These are phyloP conservation scores for Melanerpes aurifrons DNA, from an alignment of 2,113 vertebrate species.

Conservation along the genomic window DNA sequence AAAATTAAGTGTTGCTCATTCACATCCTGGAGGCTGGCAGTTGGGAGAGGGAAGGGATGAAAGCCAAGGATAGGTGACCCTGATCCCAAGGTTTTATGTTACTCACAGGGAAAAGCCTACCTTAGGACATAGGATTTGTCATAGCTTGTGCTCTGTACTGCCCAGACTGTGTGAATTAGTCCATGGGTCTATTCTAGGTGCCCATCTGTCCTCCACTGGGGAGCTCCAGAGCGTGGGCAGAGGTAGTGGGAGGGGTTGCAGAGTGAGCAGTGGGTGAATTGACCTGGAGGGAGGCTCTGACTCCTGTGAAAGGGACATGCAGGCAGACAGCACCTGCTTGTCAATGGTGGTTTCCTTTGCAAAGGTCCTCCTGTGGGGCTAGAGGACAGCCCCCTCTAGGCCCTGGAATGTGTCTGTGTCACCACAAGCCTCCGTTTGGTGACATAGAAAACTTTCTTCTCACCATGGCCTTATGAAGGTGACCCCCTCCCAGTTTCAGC, in stretches of 20 bases:
- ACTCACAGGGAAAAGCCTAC: not conserved
- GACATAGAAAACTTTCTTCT: not conserved
- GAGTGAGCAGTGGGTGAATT: not conserved
- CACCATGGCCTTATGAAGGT: not conserved
- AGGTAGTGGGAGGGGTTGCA: not conserved
- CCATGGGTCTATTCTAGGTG: rapidly evolving
- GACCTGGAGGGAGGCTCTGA: not conserved
- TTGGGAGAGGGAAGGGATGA: not conserved
- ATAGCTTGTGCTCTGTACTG: not conserved
- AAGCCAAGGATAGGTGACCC: not conserved
- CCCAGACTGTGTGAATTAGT: not conserved
- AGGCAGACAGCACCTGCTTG: not conserved
- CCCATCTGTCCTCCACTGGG: rapidly evolving
- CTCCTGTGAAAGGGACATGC: not conserved
- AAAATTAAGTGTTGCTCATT: rapidly evolving
- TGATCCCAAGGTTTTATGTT: not conserved
- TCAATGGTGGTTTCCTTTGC: not conserved
- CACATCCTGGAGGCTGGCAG: not conserved
- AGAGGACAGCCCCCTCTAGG: not conserved
- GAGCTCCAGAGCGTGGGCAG: not conserved
- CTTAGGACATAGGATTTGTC: not conserved
- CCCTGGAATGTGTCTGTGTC: not conserved
- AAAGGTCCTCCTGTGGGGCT: not conserved
- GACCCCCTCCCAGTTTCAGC: not conserved
- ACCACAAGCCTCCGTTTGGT: not conserved